Evolutionary conservation across 2,797 vertebrate genomes (phyloP).

Genomic region (Gephyroberyx darwinii): DNA sequence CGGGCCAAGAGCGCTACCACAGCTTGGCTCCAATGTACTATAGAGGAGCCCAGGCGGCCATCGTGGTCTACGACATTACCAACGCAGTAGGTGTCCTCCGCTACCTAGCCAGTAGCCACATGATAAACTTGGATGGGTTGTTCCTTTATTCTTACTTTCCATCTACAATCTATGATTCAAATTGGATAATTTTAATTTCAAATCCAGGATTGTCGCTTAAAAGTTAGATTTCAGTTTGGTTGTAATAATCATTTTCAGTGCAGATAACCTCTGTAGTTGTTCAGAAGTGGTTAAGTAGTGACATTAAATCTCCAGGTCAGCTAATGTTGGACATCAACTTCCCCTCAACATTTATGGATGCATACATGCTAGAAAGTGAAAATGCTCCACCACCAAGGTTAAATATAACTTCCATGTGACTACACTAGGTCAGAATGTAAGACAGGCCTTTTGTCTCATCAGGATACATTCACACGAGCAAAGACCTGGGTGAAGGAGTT

Average conservation of each 20-base stretch:
- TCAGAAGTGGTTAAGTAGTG: too few relatives aligned
- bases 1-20: constrained; percentile 95
- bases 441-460: constrained; percentile 35
- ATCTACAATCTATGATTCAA: too few relatives aligned
- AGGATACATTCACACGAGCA: constrained; percentile 92
- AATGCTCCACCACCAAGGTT: neutral
- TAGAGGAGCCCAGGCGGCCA: constrained; percentile 93
- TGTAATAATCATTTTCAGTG: too few relatives aligned
- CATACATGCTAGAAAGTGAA: neutral
- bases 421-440: neutral
- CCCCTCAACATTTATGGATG: neutral
- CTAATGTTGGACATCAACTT: too few relatives aligned
- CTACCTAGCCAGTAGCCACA: neutral
- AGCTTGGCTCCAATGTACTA: constrained; percentile 98
- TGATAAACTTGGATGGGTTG: neutral
- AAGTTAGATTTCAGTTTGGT: too few relatives aligned
- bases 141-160: neutral
- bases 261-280: too few relatives aligned
- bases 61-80: constrained; percentile 96
- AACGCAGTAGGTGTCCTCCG: constrained; percentile 84
- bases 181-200: too few relatives aligned
- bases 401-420: constrained; percentile 8
- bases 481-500: constrained; percentile 98
- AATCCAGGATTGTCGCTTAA: too few relatives aligned
- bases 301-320: too few relatives aligned